These are phyloP conservation scores for Fragum whitleyi DNA, from an alignment of 2,888 invertebrate genomes.

Conservation along the genomic window DNA sequence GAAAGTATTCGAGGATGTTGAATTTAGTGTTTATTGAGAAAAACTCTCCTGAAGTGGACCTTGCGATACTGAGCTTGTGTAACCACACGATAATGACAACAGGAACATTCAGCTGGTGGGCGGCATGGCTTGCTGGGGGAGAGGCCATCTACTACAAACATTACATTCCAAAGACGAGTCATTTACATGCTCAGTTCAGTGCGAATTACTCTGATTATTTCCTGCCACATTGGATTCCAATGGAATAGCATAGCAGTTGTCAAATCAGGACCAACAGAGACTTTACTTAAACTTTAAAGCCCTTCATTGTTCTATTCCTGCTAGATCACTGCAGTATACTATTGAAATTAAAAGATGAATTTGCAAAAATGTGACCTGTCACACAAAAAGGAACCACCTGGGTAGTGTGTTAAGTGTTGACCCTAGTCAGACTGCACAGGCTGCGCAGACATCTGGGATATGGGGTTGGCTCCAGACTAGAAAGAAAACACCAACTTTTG, in stretches of 20 bases:
- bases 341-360: no score
- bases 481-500: no score
- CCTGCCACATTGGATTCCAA: constrained; percentile 60
- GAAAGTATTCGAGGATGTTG: constrained; percentile 37
- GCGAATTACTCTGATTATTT: constrained; percentile 63
- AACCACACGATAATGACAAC: constrained; percentile 73
- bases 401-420: no score
- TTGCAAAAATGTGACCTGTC: no score
- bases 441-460: no score
- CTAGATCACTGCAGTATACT: no score
- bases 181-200: constrained; percentile 56
- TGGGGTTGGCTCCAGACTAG: no score
- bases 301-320: no score
- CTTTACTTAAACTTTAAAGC: no score
- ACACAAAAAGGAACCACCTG: no score
- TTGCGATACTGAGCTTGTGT: constrained; percentile 69
- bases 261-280: no score
- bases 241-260: constrained; percentile 36
- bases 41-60: constrained; percentile 57
- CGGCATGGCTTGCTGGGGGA: constrained; percentile 66
- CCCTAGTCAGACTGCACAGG: no score
- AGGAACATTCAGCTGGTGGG: constrained; percentile 75
- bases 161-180: constrained; percentile 51
- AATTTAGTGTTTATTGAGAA: constrained; percentile 53
- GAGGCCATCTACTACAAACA: constrained; percentile 65